Evolutionary conservation across 2,797 vertebrate species (phyloP).

Genomic region (Gymnocypris eckloni): DNA sequence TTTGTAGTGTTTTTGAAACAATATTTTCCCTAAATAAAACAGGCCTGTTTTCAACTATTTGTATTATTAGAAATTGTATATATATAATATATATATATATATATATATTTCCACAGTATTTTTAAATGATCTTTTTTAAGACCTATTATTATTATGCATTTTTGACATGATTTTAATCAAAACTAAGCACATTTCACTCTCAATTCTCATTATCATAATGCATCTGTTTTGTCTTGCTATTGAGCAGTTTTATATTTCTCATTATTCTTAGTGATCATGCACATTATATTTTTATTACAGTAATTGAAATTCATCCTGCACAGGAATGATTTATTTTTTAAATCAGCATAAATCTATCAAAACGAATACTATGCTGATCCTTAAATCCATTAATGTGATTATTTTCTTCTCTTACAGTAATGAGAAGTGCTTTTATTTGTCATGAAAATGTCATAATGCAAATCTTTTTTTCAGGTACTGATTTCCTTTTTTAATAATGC

Average conservation of each 20-base stretch:
- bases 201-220: not conserved
- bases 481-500: not conserved
- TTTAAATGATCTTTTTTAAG: not conserved
- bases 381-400: slow-evolving; percentile 13
- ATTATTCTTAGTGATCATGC: not conserved
- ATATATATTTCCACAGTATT: not conserved
- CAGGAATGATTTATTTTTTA: not conserved
- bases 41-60: not conserved
- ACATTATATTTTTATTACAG: not conserved
- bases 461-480: not conserved
- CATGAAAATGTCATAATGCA: not conserved
- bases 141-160: not conserved
- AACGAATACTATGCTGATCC: not conserved
- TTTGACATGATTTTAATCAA: not conserved
- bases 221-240: not conserved
- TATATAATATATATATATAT: no score
- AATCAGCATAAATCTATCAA: not conserved
- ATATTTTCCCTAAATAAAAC: not conserved
- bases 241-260: not conserved
- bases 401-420: not conserved
- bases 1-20: not conserved
- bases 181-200: not conserved
- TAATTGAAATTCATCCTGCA: not conserved
- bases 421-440: not conserved
- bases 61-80: no score